These are phyloP conservation scores for Limnodromus scolopaceus DNA, from an alignment of 2,797 vertebrate genomes.

Conservation along the genomic window DNA sequence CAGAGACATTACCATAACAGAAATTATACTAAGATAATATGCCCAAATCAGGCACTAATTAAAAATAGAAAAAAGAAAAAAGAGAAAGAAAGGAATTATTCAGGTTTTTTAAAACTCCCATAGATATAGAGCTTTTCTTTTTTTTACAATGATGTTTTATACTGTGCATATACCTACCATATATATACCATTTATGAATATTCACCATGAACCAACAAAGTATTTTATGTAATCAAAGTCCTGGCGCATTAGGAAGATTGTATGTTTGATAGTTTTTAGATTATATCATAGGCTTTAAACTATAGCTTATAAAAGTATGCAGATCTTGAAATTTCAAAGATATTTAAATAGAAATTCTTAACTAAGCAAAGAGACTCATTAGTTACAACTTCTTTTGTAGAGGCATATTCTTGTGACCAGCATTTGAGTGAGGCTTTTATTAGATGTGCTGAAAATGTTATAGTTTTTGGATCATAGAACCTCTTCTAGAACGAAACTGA, in stretches of 20 bases:
- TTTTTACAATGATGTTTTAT: not conserved
- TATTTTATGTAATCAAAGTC: constrained; percentile 29
- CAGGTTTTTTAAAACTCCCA: not conserved
- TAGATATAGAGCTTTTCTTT: not conserved
- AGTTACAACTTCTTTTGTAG: not conserved
- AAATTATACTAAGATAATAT: not conserved
- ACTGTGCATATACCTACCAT: not conserved
- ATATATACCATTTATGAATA: not conserved
- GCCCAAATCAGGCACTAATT: not conserved
- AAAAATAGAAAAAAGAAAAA: not conserved
- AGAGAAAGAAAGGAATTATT: not conserved
- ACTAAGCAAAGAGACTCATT: not conserved
- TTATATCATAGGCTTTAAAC: not conserved
- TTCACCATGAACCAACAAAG: not conserved
- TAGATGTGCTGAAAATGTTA: not conserved
- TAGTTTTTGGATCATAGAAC: not conserved
- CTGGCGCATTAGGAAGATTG: not conserved
- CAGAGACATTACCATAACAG: not conserved
- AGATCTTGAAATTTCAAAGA: constrained; percentile 25
- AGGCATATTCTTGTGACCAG: not conserved
- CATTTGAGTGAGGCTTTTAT: not conserved
- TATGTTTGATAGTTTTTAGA: constrained; percentile 12
- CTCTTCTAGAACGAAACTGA: not conserved
- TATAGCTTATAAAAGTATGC: not conserved
- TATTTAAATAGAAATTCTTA: constrained; percentile 40